Evolutionary conservation across 2,797 vertebrate genomes (phyloP).

Genomic region (Xenentodon cancila): DNA sequence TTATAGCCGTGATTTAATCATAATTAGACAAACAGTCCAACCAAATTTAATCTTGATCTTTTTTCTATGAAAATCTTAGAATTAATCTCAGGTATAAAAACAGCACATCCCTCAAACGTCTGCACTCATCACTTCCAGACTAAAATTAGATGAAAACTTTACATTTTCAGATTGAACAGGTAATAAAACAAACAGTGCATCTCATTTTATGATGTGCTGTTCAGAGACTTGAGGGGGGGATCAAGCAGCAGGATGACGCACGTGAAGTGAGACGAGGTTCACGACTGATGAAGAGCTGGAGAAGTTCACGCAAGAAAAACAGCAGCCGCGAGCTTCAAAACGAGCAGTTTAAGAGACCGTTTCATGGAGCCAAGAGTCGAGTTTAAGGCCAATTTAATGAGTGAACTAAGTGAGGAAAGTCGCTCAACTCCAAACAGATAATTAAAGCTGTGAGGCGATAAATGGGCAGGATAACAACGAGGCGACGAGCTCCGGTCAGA

Average conservation of each 20-base stretch:
- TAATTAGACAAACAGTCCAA: too few species aligned
- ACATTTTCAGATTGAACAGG: too few species aligned
- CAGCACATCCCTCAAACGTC: too few species aligned
- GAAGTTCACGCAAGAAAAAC: neutral
- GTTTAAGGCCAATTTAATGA: constrained; percentile 50
- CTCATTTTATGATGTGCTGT: constrained; percentile 5
- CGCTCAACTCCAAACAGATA: constrained; percentile 15
- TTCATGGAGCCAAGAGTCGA: constrained; percentile 16
- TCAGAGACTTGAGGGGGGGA: too few species aligned
- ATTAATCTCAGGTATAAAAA: too few species aligned
- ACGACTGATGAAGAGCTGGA: neutral
- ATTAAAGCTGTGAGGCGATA: constrained; percentile 50
- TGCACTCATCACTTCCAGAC: too few species aligned
- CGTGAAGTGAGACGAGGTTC: neutral
- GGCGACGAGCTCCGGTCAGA: constrained; percentile 33
- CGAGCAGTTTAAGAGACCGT: constrained; percentile 24
- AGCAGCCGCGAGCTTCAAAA: constrained; percentile 10
- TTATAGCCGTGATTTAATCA: neutral
- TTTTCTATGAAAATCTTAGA: too few species aligned
- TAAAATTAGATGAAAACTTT: too few species aligned
- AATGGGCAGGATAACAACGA: constrained; percentile 44
- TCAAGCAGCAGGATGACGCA: neutral
- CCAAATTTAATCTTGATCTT: too few species aligned
- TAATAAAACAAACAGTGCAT: neutral
- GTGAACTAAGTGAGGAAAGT: constrained; percentile 33